Evolutionary conservation across 2,113 vertebrate species (phyloP).

Genomic region (Chrysochloris asiatica): DNA sequence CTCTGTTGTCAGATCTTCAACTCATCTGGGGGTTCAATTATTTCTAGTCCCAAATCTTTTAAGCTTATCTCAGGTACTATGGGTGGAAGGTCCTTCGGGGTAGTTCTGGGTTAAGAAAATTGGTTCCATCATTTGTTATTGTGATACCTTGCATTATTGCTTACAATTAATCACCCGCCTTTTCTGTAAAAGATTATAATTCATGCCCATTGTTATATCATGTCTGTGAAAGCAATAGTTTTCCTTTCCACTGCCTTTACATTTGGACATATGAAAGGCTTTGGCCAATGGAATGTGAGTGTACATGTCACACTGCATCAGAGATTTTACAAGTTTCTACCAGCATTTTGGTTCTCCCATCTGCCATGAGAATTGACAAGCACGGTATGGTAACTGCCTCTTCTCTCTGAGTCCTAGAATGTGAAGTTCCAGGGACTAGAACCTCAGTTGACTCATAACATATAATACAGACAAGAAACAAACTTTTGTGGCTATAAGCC

Average conservation of each 20-base stretch:
- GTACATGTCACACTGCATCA: not conserved
- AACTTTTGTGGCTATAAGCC: not conserved
- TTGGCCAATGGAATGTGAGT: not conserved
- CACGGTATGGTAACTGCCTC: not conserved
- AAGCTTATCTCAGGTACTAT: too few species aligned
- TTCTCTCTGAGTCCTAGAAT: not conserved
- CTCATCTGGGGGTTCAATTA: too few species aligned
- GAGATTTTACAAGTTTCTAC: not conserved
- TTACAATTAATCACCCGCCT: too few species aligned
- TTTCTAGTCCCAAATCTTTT: too few species aligned
- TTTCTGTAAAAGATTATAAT: too few species aligned
- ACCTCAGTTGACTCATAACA: not conserved
- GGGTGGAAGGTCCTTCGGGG: too few species aligned
- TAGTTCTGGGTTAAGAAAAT: too few species aligned
- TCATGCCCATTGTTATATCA: not conserved
- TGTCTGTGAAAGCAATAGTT: not conserved
- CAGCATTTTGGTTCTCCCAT: not conserved
- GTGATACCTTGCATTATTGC: too few species aligned
- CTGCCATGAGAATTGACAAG: not conserved
- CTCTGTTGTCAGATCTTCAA: too few species aligned
- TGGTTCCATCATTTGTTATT: too few species aligned
- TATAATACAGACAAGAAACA: slow-evolving; percentile 5
- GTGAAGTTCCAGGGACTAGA: not conserved
- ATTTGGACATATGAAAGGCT: not conserved
- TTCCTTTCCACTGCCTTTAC: not conserved